Evolutionary conservation across 2,888 invertebrate species (phyloP), one percentile per base, ranked within the genome.

Genomic region (Tiphia femorata): DNA sequence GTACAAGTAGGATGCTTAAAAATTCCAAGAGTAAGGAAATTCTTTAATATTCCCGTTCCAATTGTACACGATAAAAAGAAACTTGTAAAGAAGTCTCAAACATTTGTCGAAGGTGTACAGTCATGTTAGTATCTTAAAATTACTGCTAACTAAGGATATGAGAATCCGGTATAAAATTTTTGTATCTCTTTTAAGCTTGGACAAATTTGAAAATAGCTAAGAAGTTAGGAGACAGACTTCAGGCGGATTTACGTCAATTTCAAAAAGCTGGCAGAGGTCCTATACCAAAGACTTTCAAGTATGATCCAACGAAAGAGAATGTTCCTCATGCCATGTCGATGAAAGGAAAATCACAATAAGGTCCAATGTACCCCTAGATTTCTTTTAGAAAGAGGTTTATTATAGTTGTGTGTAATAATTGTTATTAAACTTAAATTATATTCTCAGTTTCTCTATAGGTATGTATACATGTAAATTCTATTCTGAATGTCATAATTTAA

Each of bases 221-320:
- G 77, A 91, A 94, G 78, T 83, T 97, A 49, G 90, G 92, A 61
- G 92, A 95, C 30, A 86, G 96, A 51, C 88, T 90, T 72, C 85
- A 90, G 58, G 82, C 92, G 62, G 96, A 97, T 81, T 90, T 91
- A 72, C 85, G 92, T 64, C 88, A 91, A 49, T 97, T 97, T 77
- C 89, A 90, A 55, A 88, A 88, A 80, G 95, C 96, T 1, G 97
- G 96, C 8, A 90, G 90, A 78, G 96, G 94, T 0, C 94, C 97
- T 0, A 77, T 97, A 38, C 88, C 91, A 29, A 96, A 95, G 84
- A 97, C 97, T 0, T 97, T 89, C 78, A 91, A 93, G 82, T 91
- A 89, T 80, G 92, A 97, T 83, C 96, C 97, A 1, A 91, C 91
- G 44, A 90, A 90, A 73, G 79, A 83, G 47, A 62, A n/a, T n/a